Conservation (phyloP, 2,888 invertebrate species). For the Heliconius ismenius region DNA sequence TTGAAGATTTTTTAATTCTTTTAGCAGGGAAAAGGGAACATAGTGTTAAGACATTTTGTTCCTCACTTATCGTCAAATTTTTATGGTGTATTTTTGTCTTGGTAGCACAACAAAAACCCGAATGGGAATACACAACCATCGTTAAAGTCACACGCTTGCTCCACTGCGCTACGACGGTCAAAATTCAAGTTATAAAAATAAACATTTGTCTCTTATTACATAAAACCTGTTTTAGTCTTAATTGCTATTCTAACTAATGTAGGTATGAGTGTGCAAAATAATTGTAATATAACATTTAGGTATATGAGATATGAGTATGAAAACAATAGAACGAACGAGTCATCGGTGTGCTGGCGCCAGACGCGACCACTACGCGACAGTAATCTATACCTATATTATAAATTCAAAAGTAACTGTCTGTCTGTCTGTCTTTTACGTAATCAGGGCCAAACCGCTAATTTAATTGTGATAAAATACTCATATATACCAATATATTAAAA, state of each 20-base stretch:
- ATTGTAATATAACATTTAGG: conserved; percentile 6
- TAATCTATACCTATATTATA: not conserved
- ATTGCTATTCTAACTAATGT: not conserved
- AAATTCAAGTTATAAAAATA: too few relatives aligned
- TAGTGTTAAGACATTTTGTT: too few relatives aligned
- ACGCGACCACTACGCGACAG: not conserved
- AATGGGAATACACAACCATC: too few relatives aligned
- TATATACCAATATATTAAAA: too few relatives aligned
- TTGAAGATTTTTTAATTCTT: too few relatives aligned
- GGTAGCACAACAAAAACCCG: too few relatives aligned
- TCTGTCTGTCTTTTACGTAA: too few relatives aligned
- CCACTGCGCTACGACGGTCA: not conserved
- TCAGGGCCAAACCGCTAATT: too few relatives aligned
- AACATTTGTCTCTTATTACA: not conserved
- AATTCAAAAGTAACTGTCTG: too few relatives aligned
- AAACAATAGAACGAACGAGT: conserved; percentile 32
- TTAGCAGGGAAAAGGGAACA: too few relatives aligned
- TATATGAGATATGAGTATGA: not conserved
- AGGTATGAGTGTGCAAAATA: conserved; percentile 17
- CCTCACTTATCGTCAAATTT: not conserved
- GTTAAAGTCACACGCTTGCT: not conserved
- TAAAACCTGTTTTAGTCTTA: not conserved
- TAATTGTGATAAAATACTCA: too few relatives aligned
- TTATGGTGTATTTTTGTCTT: too few relatives aligned
- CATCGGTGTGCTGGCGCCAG: conserved; percentile 27